Base-by-base conservation (phyloP, 1,140 invertebrate species). In the Asbolus verrucosus region DNA sequence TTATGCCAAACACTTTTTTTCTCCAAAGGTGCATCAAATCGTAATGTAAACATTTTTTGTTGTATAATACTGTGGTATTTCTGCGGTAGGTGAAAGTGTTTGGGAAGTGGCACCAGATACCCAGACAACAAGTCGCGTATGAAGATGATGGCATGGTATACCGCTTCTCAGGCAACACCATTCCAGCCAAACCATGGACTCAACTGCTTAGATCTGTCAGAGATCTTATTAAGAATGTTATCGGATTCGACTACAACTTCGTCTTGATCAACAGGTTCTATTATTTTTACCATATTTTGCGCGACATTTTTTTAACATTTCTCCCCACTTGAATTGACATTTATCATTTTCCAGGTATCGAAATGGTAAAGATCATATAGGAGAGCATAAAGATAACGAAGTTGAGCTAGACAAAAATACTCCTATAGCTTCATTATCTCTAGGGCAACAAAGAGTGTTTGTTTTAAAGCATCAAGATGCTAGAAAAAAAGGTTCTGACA, bases 231-330 rank as follows among this genome's bases (percentile, higher is more conserved):
- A 72, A 80, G n/a, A 73, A 77, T 30, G 73, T 86, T 0, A 86
- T 86, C 21, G 86, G 85, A 14, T 78, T 85, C 67, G 70, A 84
- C 31, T 92, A 87, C 75, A 90, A 92, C 79, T 92, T 92, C 81
- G 90, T 91, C 15, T 80, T 92, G 19, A 83, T 92, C 0, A 92
- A 92, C 76, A 88, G 87, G 90, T 91, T n/a, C n/a, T n/a, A n/a
- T n/a, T n/a, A n/a, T n/a, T n/a, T n/a, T 27, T 27, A 27, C 24
- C 24, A 27, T 27, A 4, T 27, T 27, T 27, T 27, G 3, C 24
- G n/a, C n/a, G n/a, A n/a, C n/a, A n/a, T n/a, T 27, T 27, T 3
- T 8, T 27, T 27, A 8, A 8, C 24, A 8, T 27, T 8, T 27
- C 3, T 27, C 24, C 3, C 24, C 3, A 27, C 3, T 4, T 16